A percentile compares a stretch with the other conserved stretches of the same genome.
Conservation (phyloP, 2,113 vertebrate genomes). For the Prochilodus magdalenae region DNA sequence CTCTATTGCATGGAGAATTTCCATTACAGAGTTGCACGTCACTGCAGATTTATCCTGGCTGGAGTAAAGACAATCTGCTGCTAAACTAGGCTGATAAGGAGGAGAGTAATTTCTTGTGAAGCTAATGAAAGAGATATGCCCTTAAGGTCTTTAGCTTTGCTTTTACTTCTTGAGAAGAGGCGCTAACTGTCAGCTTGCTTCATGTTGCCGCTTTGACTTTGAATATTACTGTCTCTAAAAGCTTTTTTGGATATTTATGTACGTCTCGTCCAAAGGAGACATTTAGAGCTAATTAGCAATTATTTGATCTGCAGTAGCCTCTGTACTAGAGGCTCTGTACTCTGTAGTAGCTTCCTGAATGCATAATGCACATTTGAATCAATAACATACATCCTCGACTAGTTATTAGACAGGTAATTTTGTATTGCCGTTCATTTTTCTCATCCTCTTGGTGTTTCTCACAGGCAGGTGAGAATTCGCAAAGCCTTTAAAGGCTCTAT, state of each 20-base stretch:
- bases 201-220: not conserved
- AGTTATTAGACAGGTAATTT: not conserved
- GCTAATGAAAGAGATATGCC: not conserved
- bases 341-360: too few relatives aligned
- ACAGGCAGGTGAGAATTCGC: not conserved
- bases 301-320: not conserved
- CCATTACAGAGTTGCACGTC: not conserved
- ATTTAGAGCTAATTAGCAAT: not conserved
- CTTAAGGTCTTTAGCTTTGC: not conserved
- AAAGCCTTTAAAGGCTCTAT: slow-evolving; percentile 24
- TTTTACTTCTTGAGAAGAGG: not conserved
- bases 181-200: not conserved
- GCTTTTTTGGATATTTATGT: not conserved
- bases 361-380: not conserved
- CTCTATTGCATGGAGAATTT: not conserved
- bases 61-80: not conserved
- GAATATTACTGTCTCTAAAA: not conserved
- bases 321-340: not conserved
- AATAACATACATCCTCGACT: not conserved
- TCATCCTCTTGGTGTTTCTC: not conserved
- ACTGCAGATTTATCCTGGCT: not conserved
- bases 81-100: slow-evolving; percentile 5
- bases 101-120: slow-evolving; percentile 1
- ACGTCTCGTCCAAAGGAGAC: not conserved
- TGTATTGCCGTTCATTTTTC: not conserved